These are phyloP conservation scores for Echeneis naucrates DNA, from an alignment of 2,797 vertebrate species.

Conservation along the genomic window DNA sequence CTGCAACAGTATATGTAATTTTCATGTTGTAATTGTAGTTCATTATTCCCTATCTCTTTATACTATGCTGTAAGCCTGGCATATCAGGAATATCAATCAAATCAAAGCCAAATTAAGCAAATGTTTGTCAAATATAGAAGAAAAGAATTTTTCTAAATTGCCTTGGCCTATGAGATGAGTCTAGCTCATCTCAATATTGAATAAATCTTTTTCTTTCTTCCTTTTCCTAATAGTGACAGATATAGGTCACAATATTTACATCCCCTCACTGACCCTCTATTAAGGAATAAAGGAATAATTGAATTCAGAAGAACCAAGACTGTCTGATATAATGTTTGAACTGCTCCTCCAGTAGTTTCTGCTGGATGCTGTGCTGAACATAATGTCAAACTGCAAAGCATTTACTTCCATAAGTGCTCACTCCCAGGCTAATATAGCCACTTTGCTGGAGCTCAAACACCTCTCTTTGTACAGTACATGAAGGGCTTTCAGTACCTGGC, in stretches of 20 bases:
- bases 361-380: background rate
- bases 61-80: background rate
- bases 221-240: background rate
- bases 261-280: slow-evolving; percentile 2
- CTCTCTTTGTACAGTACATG: background rate
- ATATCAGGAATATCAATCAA: background rate
- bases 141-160: no score
- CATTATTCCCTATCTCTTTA: background rate
- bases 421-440: background rate
- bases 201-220: no score
- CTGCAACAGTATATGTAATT: background rate
- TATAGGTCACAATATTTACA: slow-evolving; percentile 3
- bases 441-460: background rate
- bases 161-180: background rate
- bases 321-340: slow-evolving; percentile 4
- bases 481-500: background rate
- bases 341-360: background rate
- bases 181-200: background rate
- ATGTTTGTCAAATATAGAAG: no score
- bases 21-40: background rate
- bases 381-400: slow-evolving; percentile 16
- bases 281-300: background rate
- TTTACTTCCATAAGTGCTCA: slow-evolving; percentile 5
- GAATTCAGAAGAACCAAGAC: background rate
- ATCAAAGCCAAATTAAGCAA: background rate